A percentile compares a stretch with the other conserved stretches of the same genome.
Evolutionary conservation across 2,888 invertebrate species (phyloP).

Genomic region (Aphodius granarius): DNA sequence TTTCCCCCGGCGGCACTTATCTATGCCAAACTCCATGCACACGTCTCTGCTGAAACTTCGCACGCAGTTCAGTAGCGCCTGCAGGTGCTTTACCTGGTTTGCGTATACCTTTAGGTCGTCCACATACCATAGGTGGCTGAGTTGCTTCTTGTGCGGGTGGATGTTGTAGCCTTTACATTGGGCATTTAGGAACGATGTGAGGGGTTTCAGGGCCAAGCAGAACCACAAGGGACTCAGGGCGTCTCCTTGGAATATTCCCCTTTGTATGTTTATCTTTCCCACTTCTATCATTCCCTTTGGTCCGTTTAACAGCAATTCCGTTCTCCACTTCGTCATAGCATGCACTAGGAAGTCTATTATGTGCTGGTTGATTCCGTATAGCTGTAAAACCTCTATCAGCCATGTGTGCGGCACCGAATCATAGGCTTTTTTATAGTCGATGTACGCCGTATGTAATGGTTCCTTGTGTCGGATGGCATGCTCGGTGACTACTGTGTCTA

Average conservation of each 20-base stretch:
- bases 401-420: slow-evolving; percentile 18
- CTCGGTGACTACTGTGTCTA: slow-evolving; percentile 22
- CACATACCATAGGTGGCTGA: slow-evolving; percentile 28
- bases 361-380: background rate
- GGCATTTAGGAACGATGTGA: slow-evolving; percentile 7
- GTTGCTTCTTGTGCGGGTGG: background rate
- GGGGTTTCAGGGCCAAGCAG: slow-evolving; percentile 28
- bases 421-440: slow-evolving; percentile 24
- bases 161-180: background rate
- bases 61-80: background rate
- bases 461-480: slow-evolving; percentile 6
- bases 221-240: slow-evolving; percentile 31
- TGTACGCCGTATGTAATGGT: slow-evolving; percentile 16
- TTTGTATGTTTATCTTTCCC: slow-evolving; percentile 19
- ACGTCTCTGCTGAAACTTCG: background rate
- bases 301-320: background rate
- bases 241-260: slow-evolving; percentile 32
- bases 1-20: background rate
- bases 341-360: background rate
- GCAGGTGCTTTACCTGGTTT: background rate
- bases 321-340: background rate
- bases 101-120: slow-evolving; percentile 6
- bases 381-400: slow-evolving; percentile 3
- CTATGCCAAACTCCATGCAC: background rate
- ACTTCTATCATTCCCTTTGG: background rate